A percentile compares a stretch with the other conserved stretches of the same genome.
phyloP scores from a whole-genome alignment of 2,888 invertebrate genomes.

The Agonopterix alstromeriana region DNA sequence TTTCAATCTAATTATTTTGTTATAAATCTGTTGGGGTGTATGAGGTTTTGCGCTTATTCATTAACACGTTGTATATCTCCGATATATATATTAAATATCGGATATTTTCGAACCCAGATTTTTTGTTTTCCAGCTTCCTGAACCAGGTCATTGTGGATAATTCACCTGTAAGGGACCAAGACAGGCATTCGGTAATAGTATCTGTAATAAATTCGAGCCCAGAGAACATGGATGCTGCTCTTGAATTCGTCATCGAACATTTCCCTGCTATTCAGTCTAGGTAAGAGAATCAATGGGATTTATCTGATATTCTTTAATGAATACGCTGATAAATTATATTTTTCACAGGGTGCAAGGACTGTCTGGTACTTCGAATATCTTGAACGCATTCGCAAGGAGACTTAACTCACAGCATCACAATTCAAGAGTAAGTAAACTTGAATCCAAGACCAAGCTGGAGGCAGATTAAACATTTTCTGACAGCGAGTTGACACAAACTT shows the following conservation, averaged over 20 bases:
- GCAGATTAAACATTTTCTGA: too few species aligned
- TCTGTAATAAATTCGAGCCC: constrained; percentile 60
- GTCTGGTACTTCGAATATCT: constrained; percentile 62
- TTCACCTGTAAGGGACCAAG: constrained; percentile 56
- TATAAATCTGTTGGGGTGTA: too few species aligned
- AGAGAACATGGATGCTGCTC: constrained; percentile 51
- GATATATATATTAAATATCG: too few species aligned
- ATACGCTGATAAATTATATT: neutral
- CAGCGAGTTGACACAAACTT: too few species aligned
- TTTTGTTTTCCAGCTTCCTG: constrained; percentile 43
- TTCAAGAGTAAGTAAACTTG: constrained; percentile 31
- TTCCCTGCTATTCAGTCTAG: constrained; percentile 55
- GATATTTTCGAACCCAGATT: too few species aligned
- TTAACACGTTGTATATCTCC: too few species aligned
- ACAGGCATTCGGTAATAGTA: constrained; percentile 54
- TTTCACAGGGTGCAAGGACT: constrained; percentile 57
- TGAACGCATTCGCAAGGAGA: constrained; percentile 54
- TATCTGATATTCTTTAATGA: too few species aligned
- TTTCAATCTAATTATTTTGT: too few species aligned
- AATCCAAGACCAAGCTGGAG: too few species aligned
- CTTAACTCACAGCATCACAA: constrained; percentile 44
- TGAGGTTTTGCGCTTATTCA: too few species aligned
- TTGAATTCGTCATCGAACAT: constrained; percentile 58
- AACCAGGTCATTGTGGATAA: constrained; percentile 43
- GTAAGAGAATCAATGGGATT: constrained; percentile 17